These are phyloP conservation scores for Hydrozoanthus tunicans DNA, from an alignment of 64 coral and sea anemone species.

Conservation along the genomic window DNA sequence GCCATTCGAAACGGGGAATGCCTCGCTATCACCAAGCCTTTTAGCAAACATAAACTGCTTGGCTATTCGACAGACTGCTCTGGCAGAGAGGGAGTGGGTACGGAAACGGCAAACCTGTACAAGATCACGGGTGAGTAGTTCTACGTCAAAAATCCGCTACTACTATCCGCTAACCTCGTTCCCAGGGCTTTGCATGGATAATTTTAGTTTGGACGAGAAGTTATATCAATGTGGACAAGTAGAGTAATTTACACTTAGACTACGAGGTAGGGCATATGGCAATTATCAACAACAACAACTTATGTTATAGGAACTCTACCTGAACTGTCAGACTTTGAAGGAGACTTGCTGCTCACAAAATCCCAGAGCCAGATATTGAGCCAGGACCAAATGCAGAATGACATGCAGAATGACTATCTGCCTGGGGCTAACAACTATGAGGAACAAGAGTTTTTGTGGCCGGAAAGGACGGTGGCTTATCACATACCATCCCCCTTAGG, in stretches of 20 bases:
- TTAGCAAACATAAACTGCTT: slow-evolving; percentile 14
- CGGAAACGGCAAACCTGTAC: slow-evolving; percentile 71
- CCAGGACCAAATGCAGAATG: not conserved
- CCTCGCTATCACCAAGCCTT: slow-evolving; percentile 43
- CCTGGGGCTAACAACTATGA: slow-evolving; percentile 24
- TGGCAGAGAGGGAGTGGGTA: slow-evolving; percentile 61
- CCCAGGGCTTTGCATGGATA: too few species aligned
- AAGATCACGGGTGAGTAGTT: slow-evolving; percentile 68
- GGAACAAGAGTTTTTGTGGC: slow-evolving; percentile 69
- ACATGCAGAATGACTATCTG: too few species aligned
- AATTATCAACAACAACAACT: not conserved
- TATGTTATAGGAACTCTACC: slow-evolving; percentile 36
- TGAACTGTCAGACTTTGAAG: slow-evolving; percentile 76
- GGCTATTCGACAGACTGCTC: slow-evolving; percentile 65
- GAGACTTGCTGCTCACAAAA: slow-evolving; percentile 86
- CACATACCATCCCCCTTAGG: slow-evolving; percentile 78
- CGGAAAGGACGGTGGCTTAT: slow-evolving; percentile 78
- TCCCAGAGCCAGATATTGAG: slow-evolving; percentile 30
- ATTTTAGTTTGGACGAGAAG: too few species aligned
- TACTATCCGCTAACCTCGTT: too few species aligned
- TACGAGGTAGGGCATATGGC: too few species aligned
- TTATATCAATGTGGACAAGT: too few species aligned
- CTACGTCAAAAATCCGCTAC: not conserved
- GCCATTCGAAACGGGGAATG: slow-evolving; percentile 87
- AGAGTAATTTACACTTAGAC: too few species aligned